A percentile compares a stretch with the other conserved stretches of the same genome.
phyloP scores from a whole-genome alignment of 2,113 vertebrate species.

The Nestor notabilis region DNA sequence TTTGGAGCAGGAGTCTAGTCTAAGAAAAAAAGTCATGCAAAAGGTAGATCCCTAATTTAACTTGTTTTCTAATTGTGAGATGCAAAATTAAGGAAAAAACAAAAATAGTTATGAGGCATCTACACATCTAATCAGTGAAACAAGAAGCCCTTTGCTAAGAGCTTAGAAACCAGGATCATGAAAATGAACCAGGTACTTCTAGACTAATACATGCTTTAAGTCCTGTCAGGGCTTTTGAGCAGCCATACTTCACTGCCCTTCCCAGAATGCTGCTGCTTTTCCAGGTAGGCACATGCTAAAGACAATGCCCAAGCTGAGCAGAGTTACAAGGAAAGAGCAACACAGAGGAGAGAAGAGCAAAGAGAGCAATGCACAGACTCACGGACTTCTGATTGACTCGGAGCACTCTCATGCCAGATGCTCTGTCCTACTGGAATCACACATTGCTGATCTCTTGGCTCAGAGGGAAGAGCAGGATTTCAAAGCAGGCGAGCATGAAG shows the following conservation, averaged over 20 bases:
- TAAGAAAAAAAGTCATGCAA: not conserved
- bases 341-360: not conserved
- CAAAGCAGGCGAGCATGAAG: not conserved
- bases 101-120: not conserved
- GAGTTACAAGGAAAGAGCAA: not conserved
- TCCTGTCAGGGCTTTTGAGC: not conserved
- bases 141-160: not conserved
- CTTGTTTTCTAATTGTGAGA: not conserved
- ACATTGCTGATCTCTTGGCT: not conserved
- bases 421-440: not conserved
- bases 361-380: not conserved
- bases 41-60: not conserved
- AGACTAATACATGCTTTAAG: not conserved
- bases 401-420: not conserved
- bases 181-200: not conserved
- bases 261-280: not conserved
- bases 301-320: not conserved
- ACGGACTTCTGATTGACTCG: rapidly evolving
- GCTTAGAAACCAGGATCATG: not conserved
- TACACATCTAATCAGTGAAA: not conserved
- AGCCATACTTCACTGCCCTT: not conserved
- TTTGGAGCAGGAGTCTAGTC: not conserved
- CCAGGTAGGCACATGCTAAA: not conserved
- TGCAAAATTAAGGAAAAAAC: not conserved
- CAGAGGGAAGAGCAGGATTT: not conserved